Percentiles rank a stretch among this genome's conserved stretches.
These are phyloP conservation scores for Centruroides sculpturatus DNA, from an alignment of 1,140 invertebrate genomes.

Conservation along the genomic window DNA sequence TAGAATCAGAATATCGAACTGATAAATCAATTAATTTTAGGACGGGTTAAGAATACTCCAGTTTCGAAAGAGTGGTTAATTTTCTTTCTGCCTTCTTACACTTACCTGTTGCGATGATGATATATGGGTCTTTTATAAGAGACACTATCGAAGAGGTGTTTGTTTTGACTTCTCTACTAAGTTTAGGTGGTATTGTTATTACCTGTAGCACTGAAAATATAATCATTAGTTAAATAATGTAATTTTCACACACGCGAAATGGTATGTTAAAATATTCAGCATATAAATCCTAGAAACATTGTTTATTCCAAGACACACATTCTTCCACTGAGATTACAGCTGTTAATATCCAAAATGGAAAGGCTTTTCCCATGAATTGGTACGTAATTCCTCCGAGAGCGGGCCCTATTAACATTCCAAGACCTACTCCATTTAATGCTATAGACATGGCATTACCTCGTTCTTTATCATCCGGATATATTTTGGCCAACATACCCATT, in stretches of 20 bases:
- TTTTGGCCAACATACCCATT: slow-evolving; percentile 95
- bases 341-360: slow-evolving; percentile 88
- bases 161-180: slow-evolving; percentile 77
- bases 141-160: slow-evolving; percentile 70
- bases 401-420: slow-evolving; percentile 87
- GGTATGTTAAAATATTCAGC: not conserved
- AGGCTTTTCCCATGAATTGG: slow-evolving; percentile 90
- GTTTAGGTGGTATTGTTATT: slow-evolving; percentile 82
- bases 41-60: too few species aligned
- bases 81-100: not conserved
- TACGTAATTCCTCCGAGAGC: slow-evolving; percentile 96
- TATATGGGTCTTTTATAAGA: slow-evolving; percentile 90
- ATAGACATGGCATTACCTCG: slow-evolving; percentile 96
- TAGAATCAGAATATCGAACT: too few species aligned
- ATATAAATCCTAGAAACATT: not conserved
- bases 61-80: too few species aligned
- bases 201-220: slow-evolving; percentile 65
- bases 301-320: slow-evolving; percentile 39
- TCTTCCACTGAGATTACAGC: slow-evolving; percentile 84
- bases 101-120: slow-evolving; percentile 48
- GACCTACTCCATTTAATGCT: slow-evolving; percentile 83
- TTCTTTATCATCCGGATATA: slow-evolving; percentile 86
- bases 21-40: too few species aligned
- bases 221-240: too few species aligned
- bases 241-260: too few species aligned